These are phyloP conservation scores for Phalloptychus januarius DNA, from an alignment of 2,797 vertebrate genomes.

Conservation along the genomic window DNA sequence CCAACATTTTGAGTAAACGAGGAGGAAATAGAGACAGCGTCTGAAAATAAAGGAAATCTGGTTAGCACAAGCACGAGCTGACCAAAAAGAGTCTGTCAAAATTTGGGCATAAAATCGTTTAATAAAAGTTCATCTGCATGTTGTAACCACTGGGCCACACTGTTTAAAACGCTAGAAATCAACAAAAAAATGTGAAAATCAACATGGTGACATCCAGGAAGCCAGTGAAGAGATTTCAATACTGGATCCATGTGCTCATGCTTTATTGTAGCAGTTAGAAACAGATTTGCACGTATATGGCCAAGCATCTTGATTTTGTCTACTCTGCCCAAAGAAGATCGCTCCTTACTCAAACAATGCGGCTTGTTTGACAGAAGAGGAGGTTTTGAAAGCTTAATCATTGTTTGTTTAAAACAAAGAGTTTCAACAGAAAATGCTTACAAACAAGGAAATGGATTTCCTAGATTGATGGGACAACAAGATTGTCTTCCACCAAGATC, in stretches of 20 bases:
- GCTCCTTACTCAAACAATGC: neutral
- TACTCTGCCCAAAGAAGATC: neutral
- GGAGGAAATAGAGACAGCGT: conserved; percentile 84
- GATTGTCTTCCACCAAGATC: neutral
- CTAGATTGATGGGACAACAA: neutral
- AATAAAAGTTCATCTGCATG: too few species aligned
- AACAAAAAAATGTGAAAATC: too few species aligned
- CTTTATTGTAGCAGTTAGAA: neutral
- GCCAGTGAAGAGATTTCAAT: neutral
- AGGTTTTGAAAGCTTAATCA: neutral
- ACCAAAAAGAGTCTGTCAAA: too few species aligned
- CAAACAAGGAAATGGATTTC: neutral
- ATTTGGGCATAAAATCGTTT: too few species aligned
- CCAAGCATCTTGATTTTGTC: neutral
- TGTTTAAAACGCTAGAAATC: too few species aligned
- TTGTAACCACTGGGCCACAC: too few species aligned
- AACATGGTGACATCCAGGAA: neutral
- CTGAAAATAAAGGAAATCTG: conserved; percentile 51
- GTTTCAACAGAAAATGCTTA: neutral
- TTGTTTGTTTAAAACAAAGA: neutral
- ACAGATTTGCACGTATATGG: neutral
- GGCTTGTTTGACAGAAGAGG: neutral
- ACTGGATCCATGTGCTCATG: neutral
- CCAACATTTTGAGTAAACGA: conserved; percentile 84
- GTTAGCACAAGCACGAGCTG: conserved; percentile 1